Base-by-base conservation (phyloP, 2,113 vertebrate species). In the Stictonetta naevosa region DNA sequence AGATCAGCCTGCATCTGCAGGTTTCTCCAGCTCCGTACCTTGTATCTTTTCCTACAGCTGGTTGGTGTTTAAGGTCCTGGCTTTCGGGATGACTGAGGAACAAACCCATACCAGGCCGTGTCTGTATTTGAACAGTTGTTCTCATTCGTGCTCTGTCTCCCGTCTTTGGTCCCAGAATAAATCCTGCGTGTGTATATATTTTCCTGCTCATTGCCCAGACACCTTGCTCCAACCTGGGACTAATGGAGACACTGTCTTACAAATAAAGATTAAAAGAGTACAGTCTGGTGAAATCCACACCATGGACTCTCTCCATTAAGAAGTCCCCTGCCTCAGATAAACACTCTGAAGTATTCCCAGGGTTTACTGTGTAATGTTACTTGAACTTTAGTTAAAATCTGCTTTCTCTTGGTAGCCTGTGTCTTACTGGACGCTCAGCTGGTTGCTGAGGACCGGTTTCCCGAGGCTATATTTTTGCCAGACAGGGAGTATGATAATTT, bases 371-470 rank as follows among this genome's bases (percentile, higher is more conserved):
- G 29, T 42, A 67, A 11, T 80, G 46, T 40, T 91, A 67, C 84
- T 84, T 91, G 88, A 94, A 91, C 55, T 84, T 60, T 82, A 88
- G 84, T 86, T 91, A 94, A 93, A 95, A 88, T 34, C 22, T 81
- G 21, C 40, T 82, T 92, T 89, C 29, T 75, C 28, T 81, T 20
- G 17, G 33, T 74, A 83, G 52, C 66, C 59, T 72, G 12, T 56
- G 26, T 69, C 46, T 90, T 88, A 48, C 73, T 73, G 83, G 87
- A 91, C 53, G 22, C 28, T 94, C 83, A 34, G 33, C n/a, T 82
- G 10, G 8, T 68, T 92, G 29, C 55, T 75, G 42, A 93, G 50
- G 72, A 40, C 63, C 79, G 69, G 71, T 87, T 86, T 36, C 59
- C 19, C 20, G 56, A 63, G 40, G 66, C 42, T 11, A 6, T 80